Conservation (phyloP, 2,888 invertebrate genomes). For the Thera britannica region DNA sequence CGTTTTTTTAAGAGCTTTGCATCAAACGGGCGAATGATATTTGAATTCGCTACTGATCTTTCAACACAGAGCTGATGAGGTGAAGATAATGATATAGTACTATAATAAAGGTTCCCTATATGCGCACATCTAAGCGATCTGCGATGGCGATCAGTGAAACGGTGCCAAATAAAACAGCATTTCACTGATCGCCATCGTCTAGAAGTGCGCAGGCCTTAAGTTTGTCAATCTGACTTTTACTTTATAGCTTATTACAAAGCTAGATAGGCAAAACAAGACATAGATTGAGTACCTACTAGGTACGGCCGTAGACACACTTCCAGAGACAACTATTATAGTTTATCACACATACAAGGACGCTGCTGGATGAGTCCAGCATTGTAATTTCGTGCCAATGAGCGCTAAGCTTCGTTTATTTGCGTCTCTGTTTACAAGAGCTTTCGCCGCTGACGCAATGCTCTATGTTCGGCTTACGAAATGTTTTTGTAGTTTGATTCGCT, state of each 20-base stretch:
- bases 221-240: too few species aligned
- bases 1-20: constrained; percentile 2
- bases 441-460: constrained; percentile 71
- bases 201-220: too few species aligned
- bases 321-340: constrained; percentile 12
- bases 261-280: too few species aligned
- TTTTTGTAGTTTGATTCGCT: constrained; percentile 7
- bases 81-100: too few species aligned
- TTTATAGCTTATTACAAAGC: too few species aligned
- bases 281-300: too few species aligned
- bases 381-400: constrained; percentile 62
- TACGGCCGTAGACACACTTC: too few species aligned
- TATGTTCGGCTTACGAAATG: constrained; percentile 48
- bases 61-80: background rate
- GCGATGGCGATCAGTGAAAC: too few species aligned
- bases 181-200: too few species aligned
- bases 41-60: background rate
- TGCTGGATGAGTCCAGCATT: constrained; percentile 35
- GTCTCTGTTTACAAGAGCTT: constrained; percentile 77
- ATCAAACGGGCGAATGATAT: constrained; percentile 5
- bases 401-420: constrained; percentile 72
- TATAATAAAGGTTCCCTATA: too few species aligned
- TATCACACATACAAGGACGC: constrained; percentile 36
- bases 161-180: too few species aligned
- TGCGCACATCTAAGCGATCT: too few species aligned